Evolutionary conservation across 2,888 invertebrate species (phyloP).

Genomic region (Mythimna vitellina): DNA sequence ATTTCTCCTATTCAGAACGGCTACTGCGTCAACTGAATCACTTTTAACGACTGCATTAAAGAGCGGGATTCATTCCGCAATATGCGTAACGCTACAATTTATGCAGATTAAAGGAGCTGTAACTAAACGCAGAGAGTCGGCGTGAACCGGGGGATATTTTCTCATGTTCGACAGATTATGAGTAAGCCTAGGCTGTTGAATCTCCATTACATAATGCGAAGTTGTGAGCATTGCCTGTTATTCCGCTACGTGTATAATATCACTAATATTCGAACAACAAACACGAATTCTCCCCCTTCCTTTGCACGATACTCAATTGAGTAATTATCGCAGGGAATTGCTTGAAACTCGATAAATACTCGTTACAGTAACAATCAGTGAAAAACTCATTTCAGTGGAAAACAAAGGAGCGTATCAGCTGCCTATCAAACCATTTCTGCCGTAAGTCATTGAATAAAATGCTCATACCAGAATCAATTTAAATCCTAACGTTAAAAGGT

Average conservation of each 20-base stretch:
- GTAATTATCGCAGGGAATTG: constrained; percentile 49
- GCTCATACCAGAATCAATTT: constrained; percentile 58
- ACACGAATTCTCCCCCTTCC: constrained; percentile 10
- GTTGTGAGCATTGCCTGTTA: constrained; percentile 43
- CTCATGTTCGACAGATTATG: constrained; percentile 70
- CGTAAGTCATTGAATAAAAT: constrained; percentile 59
- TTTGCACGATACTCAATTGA: constrained; percentile 40
- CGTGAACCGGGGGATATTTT: constrained; percentile 64
- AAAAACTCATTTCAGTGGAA: constrained; percentile 57
- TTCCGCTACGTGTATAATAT: constrained; percentile 10
- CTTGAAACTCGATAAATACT: constrained; percentile 59
- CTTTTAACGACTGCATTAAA: constrained; percentile 61
- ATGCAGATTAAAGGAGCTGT: constrained; percentile 60
- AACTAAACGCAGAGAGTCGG: constrained; percentile 54
- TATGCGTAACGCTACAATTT: constrained; percentile 57
- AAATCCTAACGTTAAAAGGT: constrained; percentile 57
- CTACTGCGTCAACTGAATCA: constrained; percentile 60
- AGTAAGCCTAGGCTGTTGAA: constrained; percentile 58
- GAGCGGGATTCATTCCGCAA: constrained; percentile 59
- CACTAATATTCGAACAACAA: constrained; percentile 29
- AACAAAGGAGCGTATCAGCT: constrained; percentile 58
- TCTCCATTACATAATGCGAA: constrained; percentile 46
- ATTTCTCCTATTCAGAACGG: constrained; percentile 56
- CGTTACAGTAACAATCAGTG: constrained; percentile 58
- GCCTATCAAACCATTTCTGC: constrained; percentile 57